A percentile compares a stretch with the other conserved stretches of the same genome.
Conservation (phyloP, 2,797 vertebrate species). For the Cynopterus sphinx region DNA sequence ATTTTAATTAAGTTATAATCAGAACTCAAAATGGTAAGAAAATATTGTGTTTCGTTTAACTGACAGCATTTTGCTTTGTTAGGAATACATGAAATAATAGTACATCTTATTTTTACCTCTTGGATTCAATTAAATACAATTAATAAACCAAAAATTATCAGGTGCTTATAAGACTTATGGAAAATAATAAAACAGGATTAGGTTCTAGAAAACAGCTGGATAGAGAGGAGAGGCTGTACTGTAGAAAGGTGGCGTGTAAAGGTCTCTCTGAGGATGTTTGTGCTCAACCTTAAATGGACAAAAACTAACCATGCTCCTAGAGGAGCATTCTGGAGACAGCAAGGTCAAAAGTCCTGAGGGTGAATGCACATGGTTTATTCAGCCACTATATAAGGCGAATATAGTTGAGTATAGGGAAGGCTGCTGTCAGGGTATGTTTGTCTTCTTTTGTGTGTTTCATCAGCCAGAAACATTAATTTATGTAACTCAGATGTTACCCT, state of each 20-base stretch:
- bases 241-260: background rate
- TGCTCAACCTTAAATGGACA: background rate
- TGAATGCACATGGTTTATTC: fast-evolving
- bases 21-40: background rate
- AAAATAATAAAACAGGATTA: background rate
- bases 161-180: background rate
- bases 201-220: background rate
- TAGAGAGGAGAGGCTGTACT: no score
- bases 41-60: background rate
- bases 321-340: background rate
- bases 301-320: background rate
- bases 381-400: background rate
- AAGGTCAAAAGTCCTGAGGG: background rate
- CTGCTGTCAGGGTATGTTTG: background rate
- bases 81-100: background rate
- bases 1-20: background rate
- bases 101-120: background rate
- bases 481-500: background rate
- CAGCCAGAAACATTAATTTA: background rate
- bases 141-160: background rate
- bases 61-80: background rate
- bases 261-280: background rate
- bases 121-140: background rate
- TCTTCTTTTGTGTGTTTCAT: background rate
- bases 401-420: background rate